Conservation (phyloP, 2,888 invertebrate genomes). For the Yponomeuta malinellus region DNA sequence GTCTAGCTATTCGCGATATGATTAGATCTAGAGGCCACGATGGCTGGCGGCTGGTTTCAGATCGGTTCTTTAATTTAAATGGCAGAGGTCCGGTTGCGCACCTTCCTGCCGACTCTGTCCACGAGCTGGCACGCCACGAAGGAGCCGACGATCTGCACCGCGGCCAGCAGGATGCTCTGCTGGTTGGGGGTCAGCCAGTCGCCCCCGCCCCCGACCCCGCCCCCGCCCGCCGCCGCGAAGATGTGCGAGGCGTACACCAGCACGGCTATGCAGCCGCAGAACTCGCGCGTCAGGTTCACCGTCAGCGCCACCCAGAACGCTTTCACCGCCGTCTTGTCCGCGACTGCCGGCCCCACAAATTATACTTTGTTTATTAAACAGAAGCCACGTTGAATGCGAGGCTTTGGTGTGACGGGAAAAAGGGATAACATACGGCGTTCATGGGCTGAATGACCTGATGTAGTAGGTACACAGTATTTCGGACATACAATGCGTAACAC, state of each 20-base stretch:
- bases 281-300: constrained; percentile 61
- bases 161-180: constrained; percentile 61
- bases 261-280: constrained; percentile 67
- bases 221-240: constrained; percentile 44
- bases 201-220: neutral
- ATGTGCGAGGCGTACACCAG: constrained; percentile 67
- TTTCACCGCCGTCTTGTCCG: constrained; percentile 55
- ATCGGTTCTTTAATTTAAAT: no score
- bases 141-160: constrained; percentile 60
- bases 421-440: no score
- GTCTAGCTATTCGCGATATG: no score
- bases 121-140: constrained; percentile 66
- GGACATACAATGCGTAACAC: no score
- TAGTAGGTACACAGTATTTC: no score
- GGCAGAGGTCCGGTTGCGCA: constrained; percentile 22
- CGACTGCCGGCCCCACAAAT: constrained; percentile 34
- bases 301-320: constrained; percentile 67
- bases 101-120: constrained; percentile 61
- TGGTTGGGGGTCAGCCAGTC: constrained; percentile 50
- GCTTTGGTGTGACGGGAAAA: no score
- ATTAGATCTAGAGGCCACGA: neutral
- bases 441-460: no score
- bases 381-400: no score
- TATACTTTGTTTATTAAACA: neutral
- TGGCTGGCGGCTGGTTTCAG: neutral